Base-by-base conservation (phyloP, 2,888 invertebrate genomes). In the Aspidiotus rigidus region DNA sequence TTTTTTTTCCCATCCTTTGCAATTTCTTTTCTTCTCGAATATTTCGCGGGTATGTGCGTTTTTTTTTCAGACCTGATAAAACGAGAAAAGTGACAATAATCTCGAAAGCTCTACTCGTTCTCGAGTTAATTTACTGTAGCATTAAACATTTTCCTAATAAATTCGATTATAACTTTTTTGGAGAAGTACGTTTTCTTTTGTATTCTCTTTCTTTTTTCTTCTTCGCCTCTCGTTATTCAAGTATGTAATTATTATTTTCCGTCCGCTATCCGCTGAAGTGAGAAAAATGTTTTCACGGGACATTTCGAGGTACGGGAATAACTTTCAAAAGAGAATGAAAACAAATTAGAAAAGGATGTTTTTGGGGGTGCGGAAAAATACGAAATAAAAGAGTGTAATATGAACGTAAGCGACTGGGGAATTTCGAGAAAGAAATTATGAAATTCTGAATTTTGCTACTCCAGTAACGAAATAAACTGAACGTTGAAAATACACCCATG, bases 151-250 rank as follows among this genome's bases (percentile, higher is more conserved):
- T 28, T 42, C 15, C 13, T 39, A 39, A 64, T 64, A 64, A 64
- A 64, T 64, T 64, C 57, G 64, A 64, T 57, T 64, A 64, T 64
- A 64, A 64, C 56, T 64, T 56, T 56, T 56, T 16, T 16, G 55
- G 56, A 9, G 59, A 59, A 39, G 17, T 17, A 39, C 17, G 17
- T 59, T 13, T 59, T 6, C 62, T 62, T 9, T 10, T 41, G 40
- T 62, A 10, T 28, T 15, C n/a, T 39, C 62, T 5, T 11, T n/a
- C 15, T 62, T 62, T 15, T 40, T 62, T 62, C 42, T 41, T 11
- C 15, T 41, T 62, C 28, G 13, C 28, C 10, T 17, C n/a, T 16
- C n/a, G 9, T 16, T 56, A 10, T 56, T 49, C n/a, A 49, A n/a
- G 49, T 49, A 49, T 49, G n/a, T n/a, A 49, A 49, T 11, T 49